phyloP scores from a whole-genome alignment of 2,113 vertebrate species.

The Melanerpes formicivorus region DNA sequence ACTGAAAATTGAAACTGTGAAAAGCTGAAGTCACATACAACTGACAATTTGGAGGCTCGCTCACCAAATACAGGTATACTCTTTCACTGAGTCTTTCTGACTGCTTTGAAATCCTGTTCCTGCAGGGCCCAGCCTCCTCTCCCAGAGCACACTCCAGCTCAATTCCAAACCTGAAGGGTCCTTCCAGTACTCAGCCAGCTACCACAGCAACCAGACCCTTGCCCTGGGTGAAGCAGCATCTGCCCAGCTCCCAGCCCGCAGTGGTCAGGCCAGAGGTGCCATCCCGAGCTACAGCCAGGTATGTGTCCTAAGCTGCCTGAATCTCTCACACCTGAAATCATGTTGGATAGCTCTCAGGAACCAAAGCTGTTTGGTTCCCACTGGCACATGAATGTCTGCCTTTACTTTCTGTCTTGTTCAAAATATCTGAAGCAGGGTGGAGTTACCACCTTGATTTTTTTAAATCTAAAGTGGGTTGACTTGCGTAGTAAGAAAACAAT shows the following conservation, averaged over 20 bases:
- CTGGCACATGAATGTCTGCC: neutral
- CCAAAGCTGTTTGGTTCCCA: accelerated
- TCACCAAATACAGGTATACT: conserved; percentile 77
- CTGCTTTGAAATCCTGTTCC: conserved; percentile 84
- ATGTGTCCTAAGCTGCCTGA: conserved; percentile 26
- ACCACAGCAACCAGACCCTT: conserved; percentile 99
- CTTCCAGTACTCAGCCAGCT: conserved; percentile 97
- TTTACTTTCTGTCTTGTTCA: neutral
- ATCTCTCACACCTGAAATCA: neutral
- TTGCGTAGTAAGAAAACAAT: neutral
- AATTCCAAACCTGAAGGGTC: conserved; percentile 96
- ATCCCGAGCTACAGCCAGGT: conserved; percentile 98
- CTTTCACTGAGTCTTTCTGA: conserved; percentile 83
- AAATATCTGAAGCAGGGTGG: neutral
- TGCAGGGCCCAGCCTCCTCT: conserved; percentile 94
- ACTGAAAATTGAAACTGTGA: conserved; percentile 47
- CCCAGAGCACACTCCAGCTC: conserved; percentile 98
- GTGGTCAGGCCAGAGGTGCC: conserved; percentile 87
- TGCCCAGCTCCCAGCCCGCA: conserved; percentile 86
- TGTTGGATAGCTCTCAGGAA: neutral
- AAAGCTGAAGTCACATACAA: conserved; percentile 41
- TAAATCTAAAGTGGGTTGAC: neutral
- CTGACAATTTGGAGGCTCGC: conserved; percentile 67
- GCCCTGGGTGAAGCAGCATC: conserved; percentile 88
- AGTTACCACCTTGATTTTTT: neutral